These are phyloP conservation scores for Ceramica pisi DNA, from an alignment of 2,888 invertebrate species.

Conservation along the genomic window DNA sequence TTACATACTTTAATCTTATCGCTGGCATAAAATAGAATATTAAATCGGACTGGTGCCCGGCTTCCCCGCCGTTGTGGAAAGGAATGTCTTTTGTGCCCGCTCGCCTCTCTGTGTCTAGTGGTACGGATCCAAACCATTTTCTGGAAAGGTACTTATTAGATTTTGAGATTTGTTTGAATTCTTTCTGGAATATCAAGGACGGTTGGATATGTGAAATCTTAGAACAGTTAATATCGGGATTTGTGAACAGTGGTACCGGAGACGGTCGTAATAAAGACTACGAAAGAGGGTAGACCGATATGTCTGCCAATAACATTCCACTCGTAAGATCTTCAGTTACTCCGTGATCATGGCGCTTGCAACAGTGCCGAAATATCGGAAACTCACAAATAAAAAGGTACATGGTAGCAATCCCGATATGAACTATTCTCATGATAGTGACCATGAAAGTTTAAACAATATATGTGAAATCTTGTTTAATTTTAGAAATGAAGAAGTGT, in stretches of 20 bases:
- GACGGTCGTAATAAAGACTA: too few relatives aligned
- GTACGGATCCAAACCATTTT: constrained; percentile 19
- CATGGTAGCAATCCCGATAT: too few relatives aligned
- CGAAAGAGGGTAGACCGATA: too few relatives aligned
- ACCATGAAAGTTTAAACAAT: too few relatives aligned
- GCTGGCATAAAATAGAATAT: constrained; percentile 89
- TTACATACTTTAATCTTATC: constrained; percentile 91
- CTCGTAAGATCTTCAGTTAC: too few relatives aligned
- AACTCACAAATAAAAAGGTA: too few relatives aligned
- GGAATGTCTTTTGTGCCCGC: constrained; percentile 71
- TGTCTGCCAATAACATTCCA: too few relatives aligned
- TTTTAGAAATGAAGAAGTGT: background rate
- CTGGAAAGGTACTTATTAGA: constrained; percentile 23
- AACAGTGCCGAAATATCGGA: too few relatives aligned
- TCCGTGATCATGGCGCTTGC: too few relatives aligned
- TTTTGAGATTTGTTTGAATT: constrained; percentile 29
- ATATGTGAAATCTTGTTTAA: background rate
- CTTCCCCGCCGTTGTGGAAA: constrained; percentile 65
- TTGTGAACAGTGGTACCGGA: too few relatives aligned
- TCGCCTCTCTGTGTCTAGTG: constrained; percentile 37
- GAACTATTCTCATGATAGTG: too few relatives aligned
- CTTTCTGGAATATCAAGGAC: background rate
- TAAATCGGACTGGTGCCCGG: constrained; percentile 83
- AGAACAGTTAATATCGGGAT: too few relatives aligned
- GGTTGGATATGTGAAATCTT: background rate